Base-by-base conservation (phyloP, 2,113 vertebrate genomes). In the human (Homo sapiens) region DNA sequence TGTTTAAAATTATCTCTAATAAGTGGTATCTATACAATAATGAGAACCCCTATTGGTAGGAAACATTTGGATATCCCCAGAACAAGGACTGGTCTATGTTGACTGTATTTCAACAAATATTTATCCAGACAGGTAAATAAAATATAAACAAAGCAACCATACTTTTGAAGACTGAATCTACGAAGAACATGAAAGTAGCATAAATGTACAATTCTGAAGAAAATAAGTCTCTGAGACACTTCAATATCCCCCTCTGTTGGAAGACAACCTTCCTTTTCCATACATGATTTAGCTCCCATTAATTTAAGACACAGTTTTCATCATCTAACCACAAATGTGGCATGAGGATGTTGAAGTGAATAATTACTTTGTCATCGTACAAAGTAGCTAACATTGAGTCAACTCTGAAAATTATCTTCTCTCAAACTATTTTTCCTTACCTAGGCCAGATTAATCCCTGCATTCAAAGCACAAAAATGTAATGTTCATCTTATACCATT, bases 341-440 rank as follows among this genome's bases (percentile, higher is more conserved):
- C 20, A 25, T 0, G 66, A 78, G 27, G 6, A 32, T 9, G 32
- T 30, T 38, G 40, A 61, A 78, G 13, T 40, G 18, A 48, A 72
- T 66, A 52, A 48, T 76, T 88, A 9, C n/a, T 81, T 85, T 70
- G 4, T 27, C 10, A 82, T 59, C 8, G 57, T 55, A 82, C 17
- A 86, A 93, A 95, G 83, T 16, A 82, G 11, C n/a, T 75, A n/a
- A 84, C 13, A 84, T 16, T 48, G 32, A 90, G n/a, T 89, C 20
- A 87, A 52, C 32, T 35, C 79, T 17, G 17, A 73, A 93, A 86
- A 66, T 48, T 80, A 59, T 64, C 32, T 57, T 90, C 27, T 43
- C 27, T 72, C 38, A 89, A 80, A 75, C 6, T 79, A 57, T 55
- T 79, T 73, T 88, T 90, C 9, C 64, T 88, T 38, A 48, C 7